Conservation (phyloP, 1,140 invertebrate genomes). For the Drosophila nebulosa region DNA sequence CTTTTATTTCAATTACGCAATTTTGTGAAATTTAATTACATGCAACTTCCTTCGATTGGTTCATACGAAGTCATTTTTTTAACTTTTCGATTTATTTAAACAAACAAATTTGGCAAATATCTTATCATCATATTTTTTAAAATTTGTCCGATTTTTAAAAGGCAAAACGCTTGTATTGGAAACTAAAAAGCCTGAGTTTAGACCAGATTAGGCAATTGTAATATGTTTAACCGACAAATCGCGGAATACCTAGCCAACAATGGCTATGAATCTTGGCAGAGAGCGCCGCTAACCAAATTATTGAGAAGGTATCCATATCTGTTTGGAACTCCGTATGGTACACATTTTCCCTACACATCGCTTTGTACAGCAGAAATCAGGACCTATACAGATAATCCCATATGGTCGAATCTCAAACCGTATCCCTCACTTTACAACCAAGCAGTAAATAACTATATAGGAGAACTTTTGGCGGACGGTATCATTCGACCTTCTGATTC, state of each 20-base stretch:
- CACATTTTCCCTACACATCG: not conserved
- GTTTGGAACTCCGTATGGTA: not conserved
- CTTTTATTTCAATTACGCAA: no score
- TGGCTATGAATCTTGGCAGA: not conserved
- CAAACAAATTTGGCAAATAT: no score
- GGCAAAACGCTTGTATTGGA: no score
- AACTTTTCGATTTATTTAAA: no score
- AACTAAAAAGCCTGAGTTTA: no score
- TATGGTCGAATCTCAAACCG: not conserved
- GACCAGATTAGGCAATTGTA: no score
- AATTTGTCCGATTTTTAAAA: no score
- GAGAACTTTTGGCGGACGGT: not conserved
- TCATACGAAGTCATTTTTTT: no score
- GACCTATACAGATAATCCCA: not conserved
- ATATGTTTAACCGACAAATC: no score
- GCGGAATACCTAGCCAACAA: not conserved
- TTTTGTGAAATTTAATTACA: no score
- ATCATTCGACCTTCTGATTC: not conserved
- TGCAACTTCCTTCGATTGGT: no score
- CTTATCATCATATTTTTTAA: no score
- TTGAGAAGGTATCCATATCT: not conserved
- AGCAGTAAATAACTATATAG: not conserved
- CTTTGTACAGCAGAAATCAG: not conserved
- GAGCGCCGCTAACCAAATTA: not conserved
- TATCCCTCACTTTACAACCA: not conserved